Evolutionary conservation across 2,113 vertebrate species (phyloP).

Genomic region (Tupaia tana): DNA sequence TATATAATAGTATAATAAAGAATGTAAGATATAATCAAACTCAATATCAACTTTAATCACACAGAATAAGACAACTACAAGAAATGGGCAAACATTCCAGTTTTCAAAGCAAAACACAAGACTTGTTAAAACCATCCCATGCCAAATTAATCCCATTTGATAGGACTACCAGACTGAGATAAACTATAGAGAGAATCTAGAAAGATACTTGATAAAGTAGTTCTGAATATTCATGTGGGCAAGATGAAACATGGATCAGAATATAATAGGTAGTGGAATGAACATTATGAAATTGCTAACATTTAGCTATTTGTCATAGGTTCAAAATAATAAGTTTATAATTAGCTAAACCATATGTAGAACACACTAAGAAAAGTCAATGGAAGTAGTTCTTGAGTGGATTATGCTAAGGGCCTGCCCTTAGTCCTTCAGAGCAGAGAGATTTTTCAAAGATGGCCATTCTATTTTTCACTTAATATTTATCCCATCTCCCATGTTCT

Average conservation of each 20-base stretch:
- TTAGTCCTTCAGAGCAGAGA: neutral
- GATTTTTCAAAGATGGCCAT: neutral
- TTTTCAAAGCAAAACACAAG: neutral
- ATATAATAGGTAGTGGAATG: neutral
- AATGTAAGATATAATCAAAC: neutral
- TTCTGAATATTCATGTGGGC: neutral
- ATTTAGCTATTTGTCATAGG: neutral
- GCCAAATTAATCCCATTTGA: neutral
- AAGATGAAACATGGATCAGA: neutral
- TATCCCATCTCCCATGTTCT: neutral
- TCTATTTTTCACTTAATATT: neutral
- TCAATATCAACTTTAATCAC: neutral
- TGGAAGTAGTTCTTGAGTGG: neutral
- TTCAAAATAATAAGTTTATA: neutral
- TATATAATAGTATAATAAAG: neutral
- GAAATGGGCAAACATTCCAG: neutral
- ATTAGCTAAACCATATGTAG: neutral
- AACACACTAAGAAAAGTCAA: neutral
- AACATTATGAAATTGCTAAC: neutral
- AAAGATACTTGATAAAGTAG: neutral
- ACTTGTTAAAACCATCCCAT: neutral
- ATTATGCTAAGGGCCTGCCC: neutral
- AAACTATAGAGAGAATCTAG: neutral
- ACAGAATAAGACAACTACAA: neutral
- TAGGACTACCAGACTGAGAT: neutral